phyloP scores from a whole-genome alignment of 2,888 invertebrate species.

The Eretmocerus hayati region DNA sequence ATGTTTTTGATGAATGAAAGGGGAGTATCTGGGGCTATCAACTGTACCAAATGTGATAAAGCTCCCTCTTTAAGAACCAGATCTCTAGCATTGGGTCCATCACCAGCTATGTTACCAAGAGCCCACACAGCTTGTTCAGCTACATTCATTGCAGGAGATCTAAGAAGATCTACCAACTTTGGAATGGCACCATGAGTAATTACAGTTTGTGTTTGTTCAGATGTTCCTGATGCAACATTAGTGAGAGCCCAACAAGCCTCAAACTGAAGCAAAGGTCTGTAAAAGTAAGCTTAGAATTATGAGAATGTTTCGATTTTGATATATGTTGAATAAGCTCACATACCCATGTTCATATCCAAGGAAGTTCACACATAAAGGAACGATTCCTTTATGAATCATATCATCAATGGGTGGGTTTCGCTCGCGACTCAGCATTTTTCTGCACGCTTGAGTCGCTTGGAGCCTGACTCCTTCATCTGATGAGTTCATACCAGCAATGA shows the following conservation, averaged over 20 bases:
- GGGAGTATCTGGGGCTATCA: slow-evolving; percentile 59
- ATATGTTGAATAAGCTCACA: background rate
- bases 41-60: slow-evolving; percentile 61
- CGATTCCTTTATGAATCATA: slow-evolving; percentile 77
- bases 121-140: slow-evolving; percentile 97
- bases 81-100: slow-evolving; percentile 75
- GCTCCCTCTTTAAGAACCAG: slow-evolving; percentile 67
- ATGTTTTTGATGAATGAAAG: slow-evolving; percentile 68
- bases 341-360: slow-evolving; percentile 3
- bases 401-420: slow-evolving; percentile 85
- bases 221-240: slow-evolving; percentile 92
- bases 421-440: slow-evolving; percentile 82
- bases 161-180: slow-evolving; percentile 66
- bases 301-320: background rate
- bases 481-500: slow-evolving; percentile 64
- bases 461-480: slow-evolving; percentile 58
- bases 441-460: slow-evolving; percentile 70
- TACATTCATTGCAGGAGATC: slow-evolving; percentile 60
- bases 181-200: slow-evolving; percentile 82
- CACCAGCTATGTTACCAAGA: slow-evolving; percentile 94
- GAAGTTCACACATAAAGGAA: slow-evolving; percentile 64
- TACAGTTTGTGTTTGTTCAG: slow-evolving; percentile 83
- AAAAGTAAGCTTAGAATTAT: slow-evolving; percentile 26
- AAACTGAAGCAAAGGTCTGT: slow-evolving; percentile 73
- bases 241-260: slow-evolving; percentile 97